Conservation (phyloP, 92 coral and sea anemone species). For the Bergia puertoricense region DNA sequence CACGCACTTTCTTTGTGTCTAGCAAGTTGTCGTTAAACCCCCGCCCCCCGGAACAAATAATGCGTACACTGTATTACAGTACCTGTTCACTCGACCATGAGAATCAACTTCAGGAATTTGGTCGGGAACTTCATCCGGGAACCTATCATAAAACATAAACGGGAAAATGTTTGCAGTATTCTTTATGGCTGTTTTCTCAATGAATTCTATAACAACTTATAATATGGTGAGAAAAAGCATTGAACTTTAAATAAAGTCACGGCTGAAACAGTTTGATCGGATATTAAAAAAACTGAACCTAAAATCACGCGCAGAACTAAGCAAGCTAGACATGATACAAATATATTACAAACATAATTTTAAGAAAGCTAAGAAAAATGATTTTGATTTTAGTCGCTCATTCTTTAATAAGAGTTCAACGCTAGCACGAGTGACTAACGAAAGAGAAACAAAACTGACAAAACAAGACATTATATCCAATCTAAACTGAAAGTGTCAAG, state of each 20-base stretch:
- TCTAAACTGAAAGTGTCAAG: neutral
- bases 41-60: neutral
- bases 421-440: neutral
- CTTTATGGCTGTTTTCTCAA: neutral
- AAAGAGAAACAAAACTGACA: neutral
- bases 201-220: neutral
- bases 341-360: too few species aligned
- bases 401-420: neutral
- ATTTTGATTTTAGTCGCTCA: too few species aligned
- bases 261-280: too few species aligned
- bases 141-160: conserved; percentile 44
- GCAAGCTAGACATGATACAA: too few species aligned
- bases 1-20: too few species aligned
- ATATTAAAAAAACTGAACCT: too few species aligned
- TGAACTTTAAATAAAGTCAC: too few species aligned
- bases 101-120: conserved; percentile 83
- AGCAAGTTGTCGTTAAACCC: too few species aligned
- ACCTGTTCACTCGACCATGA: conserved; percentile 75
- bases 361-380: too few species aligned
- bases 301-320: too few species aligned
- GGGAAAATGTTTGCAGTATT: neutral
- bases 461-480: neutral
- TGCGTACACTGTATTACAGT: too few species aligned
- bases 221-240: too few species aligned
- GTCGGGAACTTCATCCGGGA: conserved; percentile 84